Base-by-base conservation (phyloP, 2,797 vertebrate species). In the Esox lucius region DNA sequence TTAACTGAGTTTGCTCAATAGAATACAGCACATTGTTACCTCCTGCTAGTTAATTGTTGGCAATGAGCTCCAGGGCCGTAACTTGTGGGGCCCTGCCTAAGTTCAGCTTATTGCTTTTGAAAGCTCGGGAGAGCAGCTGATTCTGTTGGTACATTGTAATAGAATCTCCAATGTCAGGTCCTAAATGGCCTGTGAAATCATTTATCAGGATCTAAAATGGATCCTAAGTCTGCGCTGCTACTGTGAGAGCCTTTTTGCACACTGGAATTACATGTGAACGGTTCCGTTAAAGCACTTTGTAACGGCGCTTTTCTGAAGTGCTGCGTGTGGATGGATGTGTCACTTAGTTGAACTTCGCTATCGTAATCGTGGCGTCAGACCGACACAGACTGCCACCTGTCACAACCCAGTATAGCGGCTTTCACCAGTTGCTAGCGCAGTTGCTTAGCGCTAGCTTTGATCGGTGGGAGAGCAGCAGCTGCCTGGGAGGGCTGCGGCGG, bases 391-490 rank as follows among this genome's bases (percentile, higher is more conserved):
- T 22, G 26, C 87, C 89, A 90, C 85, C 87, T 90, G 90, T 82
- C 86, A 71, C 35, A 67, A 78, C 85, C 49, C 33, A 42, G 70
- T 31, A 65, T 33, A 1, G 24, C 19, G 13, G 53, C 35, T 62
- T 0, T 9, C 78, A 62, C 19, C 79, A 85, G 89, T 80, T 79
- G 81, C 42, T 65, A 78, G 78, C 7, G 46, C 13, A 5, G 85
- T 78, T 81, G 53, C 87, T 85, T 76, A 31, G 84, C 90, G 68
- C 83, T 69, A 1, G 69, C 82, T 80, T 76, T 84, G 84, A 87
- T 85, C 83, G 82, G 86, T 61, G 78, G 81, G 72, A 80, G 82
- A 70, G 81, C 73, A 86, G 80, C 88, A 91, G 90, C 83, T 87
- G 85, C 82, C 75, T 65, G 48, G 73, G 75, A 80, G 78, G 62